phyloP scores from a whole-genome alignment of 1,140 invertebrate species.

The Zaprionus ghesquierei region DNA sequence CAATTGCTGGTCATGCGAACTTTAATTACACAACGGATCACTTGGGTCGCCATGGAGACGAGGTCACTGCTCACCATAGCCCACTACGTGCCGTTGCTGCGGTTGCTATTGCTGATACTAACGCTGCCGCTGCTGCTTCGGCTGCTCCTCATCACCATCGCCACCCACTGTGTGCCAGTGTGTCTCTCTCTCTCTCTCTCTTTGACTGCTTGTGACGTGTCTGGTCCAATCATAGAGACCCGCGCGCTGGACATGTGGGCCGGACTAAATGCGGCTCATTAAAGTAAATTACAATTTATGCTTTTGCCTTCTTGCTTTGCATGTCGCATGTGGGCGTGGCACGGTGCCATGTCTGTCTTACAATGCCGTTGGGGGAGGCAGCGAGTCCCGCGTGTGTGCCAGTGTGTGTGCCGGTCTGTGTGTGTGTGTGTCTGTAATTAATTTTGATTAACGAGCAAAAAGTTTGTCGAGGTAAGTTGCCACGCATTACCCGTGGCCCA shows the following conservation, averaged over 20 bases:
- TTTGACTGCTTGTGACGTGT: constrained; percentile 7
- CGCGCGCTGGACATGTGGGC: constrained; percentile 43
- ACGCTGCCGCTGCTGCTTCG: neutral
- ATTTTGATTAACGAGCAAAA: constrained; percentile 75
- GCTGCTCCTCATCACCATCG: neutral
- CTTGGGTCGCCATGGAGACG: constrained; percentile 32
- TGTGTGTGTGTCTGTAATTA: constrained; percentile 61
- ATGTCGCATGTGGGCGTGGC: constrained; percentile 73
- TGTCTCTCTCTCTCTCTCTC: neutral
- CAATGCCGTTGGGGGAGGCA: neutral
- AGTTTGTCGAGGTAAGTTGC: constrained; percentile 66
- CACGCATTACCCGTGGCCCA: constrained; percentile 53
- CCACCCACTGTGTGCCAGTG: neutral
- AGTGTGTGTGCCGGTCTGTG: constrained; percentile 42
- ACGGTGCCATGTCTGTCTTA: constrained; percentile 10
- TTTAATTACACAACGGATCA: constrained; percentile 68
- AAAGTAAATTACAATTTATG: constrained; percentile 78
- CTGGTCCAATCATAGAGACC: constrained; percentile 33
- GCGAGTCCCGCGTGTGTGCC: constrained; percentile 15
- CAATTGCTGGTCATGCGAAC: constrained; percentile 74
- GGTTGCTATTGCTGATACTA: no score
- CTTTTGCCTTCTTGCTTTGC: constrained; percentile 61
- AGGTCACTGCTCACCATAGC: constrained; percentile 18
- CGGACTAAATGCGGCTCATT: constrained; percentile 71
- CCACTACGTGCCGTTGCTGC: neutral